Evolutionary conservation across 2,888 invertebrate genomes (phyloP), one percentile per base, ranked within the genome.

Genomic region (Zygothrica quintamaculata): DNA sequence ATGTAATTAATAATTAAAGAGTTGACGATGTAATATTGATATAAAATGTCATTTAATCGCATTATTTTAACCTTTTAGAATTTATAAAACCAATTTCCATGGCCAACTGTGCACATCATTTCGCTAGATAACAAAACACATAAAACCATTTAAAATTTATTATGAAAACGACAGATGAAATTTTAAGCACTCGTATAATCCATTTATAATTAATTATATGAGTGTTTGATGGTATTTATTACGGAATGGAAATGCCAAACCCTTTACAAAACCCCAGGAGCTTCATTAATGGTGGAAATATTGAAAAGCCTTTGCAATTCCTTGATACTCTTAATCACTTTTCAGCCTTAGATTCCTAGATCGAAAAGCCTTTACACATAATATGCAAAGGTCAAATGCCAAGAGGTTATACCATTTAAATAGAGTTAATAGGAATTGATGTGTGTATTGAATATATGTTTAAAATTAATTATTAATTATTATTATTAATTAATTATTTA

Each of bases 1-100:
- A 22, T 22, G 3, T 22, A 22, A 22, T 22, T 22, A 22, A 29
- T 29, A 29, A 29, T 9, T 29, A 9, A 29, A 29, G 7, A 29
- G n/a, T 29, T 29, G 29, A 13, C 5, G 12, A 5, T 5, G 9
- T 12, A 11, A 25, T 12, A 34, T 50, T 40, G 16, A 18, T 39
- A 51, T 26, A 52, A 51, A 33, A 29, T 16, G 18, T n/a, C 11
- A 29, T 52, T 44, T 44, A 33, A 9, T 44, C 12, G 34, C 13
- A n/a, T 25, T 31, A 36, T 44, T 6, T 13, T n/a, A 7, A 1
- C 18, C 50, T 12, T 58, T 34, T 26, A 33, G 60, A 46, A 53
- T 66, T 46, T 69, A 16, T 9, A 44, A 50, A 48, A 15, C 40
- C 48, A 39, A 42, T 50, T 58, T 53, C 26, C 33, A 43, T 48